Percentiles rank a stretch among this genome's conserved stretches.
Conservation (phyloP, 2,888 invertebrate genomes). For the Rhopalosiphum nymphaeae region DNA sequence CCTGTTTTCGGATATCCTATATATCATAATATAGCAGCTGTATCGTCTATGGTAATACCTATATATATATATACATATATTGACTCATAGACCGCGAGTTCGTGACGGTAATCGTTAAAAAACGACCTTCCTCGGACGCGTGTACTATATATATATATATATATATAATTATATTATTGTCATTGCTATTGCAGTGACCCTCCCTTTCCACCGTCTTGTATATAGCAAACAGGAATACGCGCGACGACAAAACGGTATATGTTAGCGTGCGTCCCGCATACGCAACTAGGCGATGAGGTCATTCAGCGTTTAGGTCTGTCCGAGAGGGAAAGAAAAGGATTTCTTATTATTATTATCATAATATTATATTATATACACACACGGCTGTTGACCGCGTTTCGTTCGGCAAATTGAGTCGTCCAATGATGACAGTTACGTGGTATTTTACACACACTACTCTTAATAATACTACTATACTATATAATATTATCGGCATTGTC, state of each 20-base stretch:
- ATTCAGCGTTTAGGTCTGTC: constrained; percentile 8
- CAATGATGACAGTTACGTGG: neutral
- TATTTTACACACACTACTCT: neutral
- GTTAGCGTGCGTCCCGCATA: constrained; percentile 43
- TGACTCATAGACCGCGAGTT: constrained; percentile 9
- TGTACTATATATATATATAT: neutral
- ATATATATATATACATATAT: neutral
- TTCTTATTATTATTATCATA: neutral
- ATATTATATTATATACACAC: neutral
- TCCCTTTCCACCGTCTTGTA: constrained; percentile 11
- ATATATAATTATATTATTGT: neutral
- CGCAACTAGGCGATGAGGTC: constrained; percentile 63
- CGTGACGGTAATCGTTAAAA: constrained; percentile 44
- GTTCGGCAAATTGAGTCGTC: constrained; percentile 49
- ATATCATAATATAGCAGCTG: neutral
- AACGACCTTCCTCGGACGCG: constrained; percentile 29
- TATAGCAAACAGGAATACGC: constrained; percentile 19
- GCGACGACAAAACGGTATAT: constrained; percentile 58
- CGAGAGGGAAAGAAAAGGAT: constrained; percentile 36
- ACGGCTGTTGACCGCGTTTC: constrained; percentile 55
- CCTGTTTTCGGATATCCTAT: constrained; percentile 2
- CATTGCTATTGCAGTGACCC: neutral
- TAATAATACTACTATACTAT: neutral
- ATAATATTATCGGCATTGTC: constrained; percentile 19
- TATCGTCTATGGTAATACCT: neutral